These are phyloP conservation scores for Varanus salvator DNA, from an alignment of 2,113 vertebrate species.

Conservation along the genomic window DNA sequence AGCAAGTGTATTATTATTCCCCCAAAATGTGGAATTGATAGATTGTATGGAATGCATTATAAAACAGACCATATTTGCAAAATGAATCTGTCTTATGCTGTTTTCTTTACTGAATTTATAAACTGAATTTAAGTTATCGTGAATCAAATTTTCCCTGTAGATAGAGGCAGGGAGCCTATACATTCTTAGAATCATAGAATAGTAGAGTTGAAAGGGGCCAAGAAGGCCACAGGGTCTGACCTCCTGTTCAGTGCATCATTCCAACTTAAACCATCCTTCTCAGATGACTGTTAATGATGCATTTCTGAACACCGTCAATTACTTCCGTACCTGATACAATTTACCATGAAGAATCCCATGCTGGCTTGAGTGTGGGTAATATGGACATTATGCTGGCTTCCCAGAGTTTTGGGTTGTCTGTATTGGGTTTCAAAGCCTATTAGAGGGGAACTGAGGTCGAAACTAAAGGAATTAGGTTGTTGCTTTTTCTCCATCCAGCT, in stretches of 20 bases:
- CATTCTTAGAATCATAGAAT: no score
- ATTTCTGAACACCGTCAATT: background rate
- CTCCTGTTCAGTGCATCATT: no score
- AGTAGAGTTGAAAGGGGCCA: no score
- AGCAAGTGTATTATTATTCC: constrained; percentile 35
- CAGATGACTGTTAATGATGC: background rate
- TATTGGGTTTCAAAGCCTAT: background rate
- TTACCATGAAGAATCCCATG: background rate
- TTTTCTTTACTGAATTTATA: background rate
- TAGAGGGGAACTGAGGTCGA: background rate
- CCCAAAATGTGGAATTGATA: constrained; percentile 41
- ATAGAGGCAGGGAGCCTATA: no score
- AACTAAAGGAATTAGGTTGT: background rate
- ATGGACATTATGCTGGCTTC: background rate
- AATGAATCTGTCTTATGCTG: constrained; percentile 16
- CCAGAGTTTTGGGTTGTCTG: background rate
- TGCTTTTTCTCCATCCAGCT: no score
- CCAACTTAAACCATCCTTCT: no score
- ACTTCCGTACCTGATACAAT: background rate
- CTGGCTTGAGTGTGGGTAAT: background rate
- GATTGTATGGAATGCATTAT: constrained; percentile 21
- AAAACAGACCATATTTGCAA: constrained; percentile 40
- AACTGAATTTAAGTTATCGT: background rate
- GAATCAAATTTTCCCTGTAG: background rate
- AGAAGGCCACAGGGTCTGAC: no score